Conservation (phyloP, 2,797 vertebrate genomes). For the Bradypus variegatus region DNA sequence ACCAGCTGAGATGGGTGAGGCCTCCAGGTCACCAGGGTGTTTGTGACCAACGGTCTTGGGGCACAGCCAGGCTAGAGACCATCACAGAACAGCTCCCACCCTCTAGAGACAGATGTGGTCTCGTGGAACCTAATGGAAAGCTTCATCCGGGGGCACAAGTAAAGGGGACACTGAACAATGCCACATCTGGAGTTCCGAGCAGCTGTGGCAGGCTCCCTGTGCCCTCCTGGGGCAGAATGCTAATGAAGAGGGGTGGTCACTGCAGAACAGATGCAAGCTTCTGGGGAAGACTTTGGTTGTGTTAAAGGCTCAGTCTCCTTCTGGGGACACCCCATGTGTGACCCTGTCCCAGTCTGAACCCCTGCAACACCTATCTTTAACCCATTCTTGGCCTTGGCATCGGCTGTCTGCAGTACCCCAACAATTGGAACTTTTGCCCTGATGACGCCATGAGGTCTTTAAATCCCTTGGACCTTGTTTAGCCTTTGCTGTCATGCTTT, state of each 20-base stretch:
- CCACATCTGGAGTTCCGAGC: neutral
- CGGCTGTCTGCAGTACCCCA: neutral
- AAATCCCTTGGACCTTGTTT: neutral
- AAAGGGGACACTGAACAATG: too few species aligned
- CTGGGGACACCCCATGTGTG: accelerated
- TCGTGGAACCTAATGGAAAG: neutral
- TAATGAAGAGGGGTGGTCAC: accelerated
- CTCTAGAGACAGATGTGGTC: neutral
- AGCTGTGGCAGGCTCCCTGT: accelerated
- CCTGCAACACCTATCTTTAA: neutral
- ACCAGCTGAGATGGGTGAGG: neutral
- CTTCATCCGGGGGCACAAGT: neutral
- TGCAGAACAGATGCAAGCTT: neutral
- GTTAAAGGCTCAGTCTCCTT: neutral
- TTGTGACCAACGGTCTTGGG: neutral
- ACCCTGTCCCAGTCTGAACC: neutral
- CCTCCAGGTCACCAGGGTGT: neutral
- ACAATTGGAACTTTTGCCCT: accelerated
- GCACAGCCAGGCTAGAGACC: neutral
- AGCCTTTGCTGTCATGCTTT: neutral
- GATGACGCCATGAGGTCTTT: neutral
- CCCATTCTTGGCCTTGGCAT: accelerated
- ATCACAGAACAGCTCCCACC: neutral
- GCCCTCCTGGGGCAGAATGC: neutral
- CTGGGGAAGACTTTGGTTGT: neutral